A percentile compares a stretch with the other conserved stretches of the same genome.
These are phyloP conservation scores for Spongia lamella DNA, from an alignment of 37 sponge, comb jelly and placozoan genomes.

Conservation along the genomic window DNA sequence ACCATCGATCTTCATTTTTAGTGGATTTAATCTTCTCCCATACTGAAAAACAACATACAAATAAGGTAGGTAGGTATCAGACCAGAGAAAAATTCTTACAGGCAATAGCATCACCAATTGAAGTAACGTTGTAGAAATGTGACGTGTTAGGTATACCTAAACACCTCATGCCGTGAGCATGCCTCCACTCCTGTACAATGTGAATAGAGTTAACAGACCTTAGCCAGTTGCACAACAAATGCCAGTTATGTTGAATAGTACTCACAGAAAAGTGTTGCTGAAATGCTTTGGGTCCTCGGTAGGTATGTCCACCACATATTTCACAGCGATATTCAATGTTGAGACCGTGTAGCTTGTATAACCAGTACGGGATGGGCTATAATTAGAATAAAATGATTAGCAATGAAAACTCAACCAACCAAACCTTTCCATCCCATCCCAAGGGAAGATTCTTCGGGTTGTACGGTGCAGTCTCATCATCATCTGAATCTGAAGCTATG, in stretches of 20 bases:
- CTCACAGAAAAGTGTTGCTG: constrained; percentile 95
- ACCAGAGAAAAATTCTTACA: constrained; percentile 44
- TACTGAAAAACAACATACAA: constrained; percentile 34
- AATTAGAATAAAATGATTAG: neutral
- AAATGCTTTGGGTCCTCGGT: constrained; percentile 96
- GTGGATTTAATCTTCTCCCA: constrained; percentile 81
- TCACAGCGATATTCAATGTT: constrained; percentile 96
- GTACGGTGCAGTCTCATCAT: constrained; percentile 84
- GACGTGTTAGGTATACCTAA: constrained; percentile 99
- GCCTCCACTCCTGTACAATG: constrained; percentile 84
- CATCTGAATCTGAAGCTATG: constrained; percentile 62
- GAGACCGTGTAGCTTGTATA: constrained; percentile 98
- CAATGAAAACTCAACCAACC: neutral
- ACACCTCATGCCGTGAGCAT: constrained; percentile 98
- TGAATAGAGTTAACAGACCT: neutral
- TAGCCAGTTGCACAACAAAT: neutral
- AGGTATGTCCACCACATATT: constrained; percentile 93
- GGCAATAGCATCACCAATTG: constrained; percentile 85
- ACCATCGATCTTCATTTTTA: constrained; percentile 52
- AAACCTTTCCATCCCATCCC: constrained; percentile 97
- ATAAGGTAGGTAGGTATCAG: neutral
- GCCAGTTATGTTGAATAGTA: neutral
- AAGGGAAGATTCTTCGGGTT: constrained; percentile 99
- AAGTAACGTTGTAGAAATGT: constrained; percentile 96
- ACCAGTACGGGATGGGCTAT: constrained; percentile 98